Percentiles rank a stretch among this genome's conserved stretches.
Evolutionary conservation across 2,797 vertebrate species (phyloP).

Genomic region (Catamblyrhynchus diadema): DNA sequence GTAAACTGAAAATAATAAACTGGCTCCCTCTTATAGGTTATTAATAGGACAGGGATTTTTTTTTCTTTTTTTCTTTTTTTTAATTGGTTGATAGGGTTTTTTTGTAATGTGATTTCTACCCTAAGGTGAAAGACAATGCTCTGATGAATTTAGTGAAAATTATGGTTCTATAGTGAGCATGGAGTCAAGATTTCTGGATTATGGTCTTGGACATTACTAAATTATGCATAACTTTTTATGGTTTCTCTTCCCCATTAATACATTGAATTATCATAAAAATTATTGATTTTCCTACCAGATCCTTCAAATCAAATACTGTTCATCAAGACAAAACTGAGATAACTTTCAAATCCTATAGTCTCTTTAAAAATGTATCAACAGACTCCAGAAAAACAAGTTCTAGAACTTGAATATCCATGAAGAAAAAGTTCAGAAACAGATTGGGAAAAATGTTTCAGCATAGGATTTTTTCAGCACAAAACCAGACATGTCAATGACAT

Average conservation of each 20-base stretch:
- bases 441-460: neutral
- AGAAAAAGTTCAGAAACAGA: conserved; percentile 27
- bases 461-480: conserved; percentile 18
- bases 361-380: neutral
- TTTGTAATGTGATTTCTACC: neutral
- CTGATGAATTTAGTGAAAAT: neutral
- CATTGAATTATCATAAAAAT: neutral
- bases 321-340: neutral
- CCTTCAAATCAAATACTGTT: neutral
- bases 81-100: neutral
- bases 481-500: conserved; percentile 30
- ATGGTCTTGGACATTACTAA: neutral
- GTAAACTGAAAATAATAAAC: neutral
- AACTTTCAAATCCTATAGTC: neutral
- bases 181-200: neutral
- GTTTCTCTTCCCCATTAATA: neutral
- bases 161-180: neutral
- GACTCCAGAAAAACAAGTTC: neutral
- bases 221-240: neutral
- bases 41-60: rapidly evolving
- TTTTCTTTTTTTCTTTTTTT: neutral
- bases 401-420: neutral
- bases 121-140: neutral
- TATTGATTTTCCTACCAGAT: neutral
- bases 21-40: neutral